These are phyloP conservation scores for Muntiacus muntjak DNA, from an alignment of 2,113 vertebrate species.

Conservation along the genomic window DNA sequence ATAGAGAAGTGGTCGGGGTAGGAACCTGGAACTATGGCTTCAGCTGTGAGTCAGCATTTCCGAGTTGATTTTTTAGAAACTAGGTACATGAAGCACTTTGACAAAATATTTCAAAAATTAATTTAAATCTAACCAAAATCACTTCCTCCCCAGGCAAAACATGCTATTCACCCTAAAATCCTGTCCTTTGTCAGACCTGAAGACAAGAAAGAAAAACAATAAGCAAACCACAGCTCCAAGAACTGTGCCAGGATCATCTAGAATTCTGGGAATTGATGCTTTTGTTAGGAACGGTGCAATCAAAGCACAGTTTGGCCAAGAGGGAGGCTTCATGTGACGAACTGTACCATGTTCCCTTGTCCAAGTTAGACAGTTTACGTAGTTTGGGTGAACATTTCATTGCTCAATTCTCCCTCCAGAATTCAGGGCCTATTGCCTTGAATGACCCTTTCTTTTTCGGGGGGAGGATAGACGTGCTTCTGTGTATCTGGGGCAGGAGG, in stretches of 20 bases:
- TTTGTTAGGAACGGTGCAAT: not conserved
- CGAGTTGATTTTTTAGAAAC: not conserved
- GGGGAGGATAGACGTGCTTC: rapidly evolving
- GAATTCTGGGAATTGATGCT: not conserved
- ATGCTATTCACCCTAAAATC: not conserved
- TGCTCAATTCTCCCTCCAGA: not conserved
- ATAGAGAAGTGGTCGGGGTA: rapidly evolving
- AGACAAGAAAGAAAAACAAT: not conserved
- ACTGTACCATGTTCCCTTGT: rapidly evolving
- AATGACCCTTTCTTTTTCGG: rapidly evolving
- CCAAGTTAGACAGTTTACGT: not conserved
- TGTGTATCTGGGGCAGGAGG: not conserved
- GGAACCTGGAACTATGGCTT: not conserved
- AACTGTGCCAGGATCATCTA: not conserved
- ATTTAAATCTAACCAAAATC: not conserved
- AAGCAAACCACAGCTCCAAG: not conserved
- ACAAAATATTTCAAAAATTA: not conserved
- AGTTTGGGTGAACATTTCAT: not conserved
- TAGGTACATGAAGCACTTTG: not conserved
- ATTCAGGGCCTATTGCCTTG: not conserved
- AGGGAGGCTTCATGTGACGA: not conserved
- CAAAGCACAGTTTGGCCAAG: not conserved
- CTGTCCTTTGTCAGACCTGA: not conserved
- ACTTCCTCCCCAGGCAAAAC: not conserved
- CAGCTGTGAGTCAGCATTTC: not conserved